These are phyloP conservation scores for Bombyx huttoni DNA, from an alignment of 2,888 invertebrate genomes.

Conservation along the genomic window DNA sequence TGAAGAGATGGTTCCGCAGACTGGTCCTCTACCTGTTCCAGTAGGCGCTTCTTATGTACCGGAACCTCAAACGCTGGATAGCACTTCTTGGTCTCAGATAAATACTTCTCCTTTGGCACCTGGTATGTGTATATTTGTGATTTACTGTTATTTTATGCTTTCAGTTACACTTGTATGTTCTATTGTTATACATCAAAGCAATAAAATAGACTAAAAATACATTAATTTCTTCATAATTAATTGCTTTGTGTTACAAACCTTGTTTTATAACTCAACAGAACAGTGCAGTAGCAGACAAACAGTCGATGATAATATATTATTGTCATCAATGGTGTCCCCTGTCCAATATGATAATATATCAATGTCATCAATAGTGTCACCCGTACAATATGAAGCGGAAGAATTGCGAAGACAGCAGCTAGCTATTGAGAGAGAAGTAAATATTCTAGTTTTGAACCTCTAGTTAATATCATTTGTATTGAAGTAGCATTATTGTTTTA, in stretches of 20 bases:
- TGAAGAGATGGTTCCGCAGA: slow-evolving; percentile 6
- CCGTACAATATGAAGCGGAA: slow-evolving; percentile 44
- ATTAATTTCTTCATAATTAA: no score
- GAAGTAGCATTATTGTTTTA: no score
- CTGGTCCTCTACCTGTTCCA: slow-evolving; percentile 47
- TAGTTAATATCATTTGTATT: not conserved
- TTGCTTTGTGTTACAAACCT: no score
- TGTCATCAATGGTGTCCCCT: slow-evolving; percentile 23
- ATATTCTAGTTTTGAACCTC: not conserved
- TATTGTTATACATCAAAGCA: no score
- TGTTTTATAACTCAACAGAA: no score
- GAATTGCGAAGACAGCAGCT: slow-evolving; percentile 52
- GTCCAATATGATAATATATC: slow-evolving; percentile 14
- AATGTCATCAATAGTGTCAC: slow-evolving; percentile 20
- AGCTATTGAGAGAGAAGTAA: slow-evolving; percentile 60
- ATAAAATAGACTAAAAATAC: no score
- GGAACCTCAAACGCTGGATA: slow-evolving; percentile 17
- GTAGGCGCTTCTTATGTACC: slow-evolving; percentile 31
- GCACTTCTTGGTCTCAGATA: slow-evolving; percentile 14
- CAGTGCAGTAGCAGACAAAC: not conserved
- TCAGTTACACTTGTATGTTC: no score
- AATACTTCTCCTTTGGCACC: slow-evolving; percentile 14
- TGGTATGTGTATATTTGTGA: slow-evolving; percentile 1
- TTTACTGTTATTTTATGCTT: no score
- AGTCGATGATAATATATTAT: slow-evolving; percentile 3